These are phyloP conservation scores for Monochamus saltuarius DNA, from an alignment of 1,140 invertebrate genomes.

Conservation along the genomic window DNA sequence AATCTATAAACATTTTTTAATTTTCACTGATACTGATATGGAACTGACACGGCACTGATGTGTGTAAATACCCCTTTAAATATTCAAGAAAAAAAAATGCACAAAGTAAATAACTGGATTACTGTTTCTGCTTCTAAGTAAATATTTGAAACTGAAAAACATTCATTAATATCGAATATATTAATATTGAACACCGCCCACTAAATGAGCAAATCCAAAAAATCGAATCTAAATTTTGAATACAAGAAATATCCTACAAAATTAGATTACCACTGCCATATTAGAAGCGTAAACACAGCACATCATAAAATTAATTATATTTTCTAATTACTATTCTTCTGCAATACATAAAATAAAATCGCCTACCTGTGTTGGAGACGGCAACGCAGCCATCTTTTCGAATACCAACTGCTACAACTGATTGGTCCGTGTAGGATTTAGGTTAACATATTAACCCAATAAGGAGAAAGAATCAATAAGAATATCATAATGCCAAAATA, in stretches of 20 bases:
- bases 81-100: not conserved
- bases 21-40: too few species aligned
- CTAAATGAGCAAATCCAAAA: constrained; percentile 30
- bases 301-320: not conserved
- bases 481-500: constrained; percentile 45
- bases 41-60: too few species aligned
- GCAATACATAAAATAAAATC: constrained; percentile 16
- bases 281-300: not conserved
- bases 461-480: constrained; percentile 43
- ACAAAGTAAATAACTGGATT: not conserved
- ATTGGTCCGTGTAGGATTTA: constrained; percentile 41
- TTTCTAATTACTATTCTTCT: not conserved
- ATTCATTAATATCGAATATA: constrained; percentile 13
- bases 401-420: constrained; percentile 42
- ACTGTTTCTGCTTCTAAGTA: not conserved
- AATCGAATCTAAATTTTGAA: constrained; percentile 1
- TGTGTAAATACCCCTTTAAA: not conserved
- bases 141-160: constrained; percentile 4
- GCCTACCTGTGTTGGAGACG: constrained; percentile 67
- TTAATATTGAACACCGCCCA: constrained; percentile 43
- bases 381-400: constrained; percentile 68
- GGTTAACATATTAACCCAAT: not conserved
- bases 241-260: not conserved
- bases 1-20: too few species aligned
- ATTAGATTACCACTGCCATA: not conserved